These are phyloP conservation scores for Pachydiplax longipennis DNA, from an alignment of 2,888 invertebrate species.

Conservation along the genomic window DNA sequence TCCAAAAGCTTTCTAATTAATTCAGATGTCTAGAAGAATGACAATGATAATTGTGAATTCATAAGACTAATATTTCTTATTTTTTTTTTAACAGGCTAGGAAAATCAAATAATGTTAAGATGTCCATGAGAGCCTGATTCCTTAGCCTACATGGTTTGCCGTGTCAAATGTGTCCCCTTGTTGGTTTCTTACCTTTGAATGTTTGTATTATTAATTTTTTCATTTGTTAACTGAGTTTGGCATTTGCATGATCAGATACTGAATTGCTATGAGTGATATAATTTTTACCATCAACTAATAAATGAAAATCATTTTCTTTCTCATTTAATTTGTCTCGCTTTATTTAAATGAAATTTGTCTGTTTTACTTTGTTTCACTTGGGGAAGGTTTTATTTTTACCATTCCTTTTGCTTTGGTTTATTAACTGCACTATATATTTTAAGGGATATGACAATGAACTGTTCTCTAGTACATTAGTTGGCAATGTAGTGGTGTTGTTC, in stretches of 20 bases:
- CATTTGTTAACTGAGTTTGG: background rate
- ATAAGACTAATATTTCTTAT: slow-evolving; percentile 3
- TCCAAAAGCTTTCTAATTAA: background rate
- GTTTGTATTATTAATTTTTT: slow-evolving; percentile 11
- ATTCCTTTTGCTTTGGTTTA: background rate
- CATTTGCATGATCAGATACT: background rate
- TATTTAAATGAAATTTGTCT: background rate
- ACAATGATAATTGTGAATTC: background rate
- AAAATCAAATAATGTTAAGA: background rate
- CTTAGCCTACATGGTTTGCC: background rate
- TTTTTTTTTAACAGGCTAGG: slow-evolving; percentile 30
- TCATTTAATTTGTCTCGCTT: background rate
- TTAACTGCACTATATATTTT: background rate
- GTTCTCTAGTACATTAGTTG: background rate
- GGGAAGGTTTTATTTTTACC: background rate
- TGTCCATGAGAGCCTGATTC: background rate
- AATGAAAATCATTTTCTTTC: background rate
- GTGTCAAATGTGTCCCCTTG: background rate
- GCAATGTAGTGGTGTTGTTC: background rate
- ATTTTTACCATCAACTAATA: background rate
- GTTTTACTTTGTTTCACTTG: background rate
- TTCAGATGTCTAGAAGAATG: background rate
- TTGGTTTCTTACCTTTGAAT: background rate
- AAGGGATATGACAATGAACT: background rate
- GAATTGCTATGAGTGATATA: background rate